Conservation (phyloP, 2,888 invertebrate genomes). For the Panzeria rudis region DNA sequence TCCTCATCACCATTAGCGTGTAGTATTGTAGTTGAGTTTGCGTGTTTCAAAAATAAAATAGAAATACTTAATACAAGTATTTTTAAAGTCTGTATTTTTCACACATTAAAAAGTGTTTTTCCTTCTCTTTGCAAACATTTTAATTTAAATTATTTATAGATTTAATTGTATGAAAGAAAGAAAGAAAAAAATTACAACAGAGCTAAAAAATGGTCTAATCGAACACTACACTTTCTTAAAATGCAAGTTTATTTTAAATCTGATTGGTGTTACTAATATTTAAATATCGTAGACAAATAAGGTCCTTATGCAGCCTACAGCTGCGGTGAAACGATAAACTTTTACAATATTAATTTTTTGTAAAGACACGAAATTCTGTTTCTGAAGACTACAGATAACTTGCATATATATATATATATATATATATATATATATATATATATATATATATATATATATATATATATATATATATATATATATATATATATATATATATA, state of each 20-base stretch:
- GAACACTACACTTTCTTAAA: neutral
- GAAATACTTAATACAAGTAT: conserved; percentile 31
- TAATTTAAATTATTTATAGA: conserved; percentile 61
- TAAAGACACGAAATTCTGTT: too few relatives aligned
- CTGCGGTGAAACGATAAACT: too few relatives aligned
- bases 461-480: too few relatives aligned
- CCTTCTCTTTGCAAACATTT: conserved; percentile 48
- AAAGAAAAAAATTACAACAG: neutral
- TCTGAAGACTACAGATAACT: too few relatives aligned
- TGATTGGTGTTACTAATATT: too few relatives aligned
- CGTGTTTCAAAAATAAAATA: conserved; percentile 56
- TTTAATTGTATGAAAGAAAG: conserved; percentile 11
- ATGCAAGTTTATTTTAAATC: neutral
- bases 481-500: too few relatives aligned
- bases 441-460: too few relatives aligned
- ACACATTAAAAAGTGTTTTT: conserved; percentile 52
- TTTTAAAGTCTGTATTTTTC: conserved; percentile 58
- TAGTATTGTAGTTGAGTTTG: conserved; percentile 45
- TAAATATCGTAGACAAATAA: too few relatives aligned
- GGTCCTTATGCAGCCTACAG: too few relatives aligned
- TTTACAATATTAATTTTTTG: too few relatives aligned
- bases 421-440: too few relatives aligned
- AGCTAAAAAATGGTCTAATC: neutral
- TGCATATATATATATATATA: too few relatives aligned
- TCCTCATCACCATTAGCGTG: conserved; percentile 32